These are phyloP conservation scores for Drosophila pseudotakahashii DNA, from an alignment of 2,888 invertebrate species.

Conservation along the genomic window DNA sequence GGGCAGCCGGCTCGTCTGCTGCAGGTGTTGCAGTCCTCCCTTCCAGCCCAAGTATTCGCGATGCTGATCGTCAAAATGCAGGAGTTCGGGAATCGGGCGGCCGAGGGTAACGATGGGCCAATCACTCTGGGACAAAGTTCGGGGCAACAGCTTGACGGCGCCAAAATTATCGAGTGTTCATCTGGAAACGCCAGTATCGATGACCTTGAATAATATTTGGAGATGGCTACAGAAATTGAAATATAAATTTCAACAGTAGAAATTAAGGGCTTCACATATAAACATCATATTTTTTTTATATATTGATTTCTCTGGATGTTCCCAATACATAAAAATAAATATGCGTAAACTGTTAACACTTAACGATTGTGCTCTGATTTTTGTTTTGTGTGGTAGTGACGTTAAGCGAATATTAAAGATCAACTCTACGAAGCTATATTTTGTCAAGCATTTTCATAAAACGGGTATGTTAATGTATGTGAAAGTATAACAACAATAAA, in stretches of 20 bases:
- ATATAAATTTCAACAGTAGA: conserved; percentile 58
- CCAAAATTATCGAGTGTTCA: conserved; percentile 68
- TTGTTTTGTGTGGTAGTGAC: conserved; percentile 19
- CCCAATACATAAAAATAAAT: conserved; percentile 48
- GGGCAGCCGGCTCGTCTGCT: conserved; percentile 88
- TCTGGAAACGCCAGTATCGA: conserved; percentile 73
- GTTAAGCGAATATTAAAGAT: conserved; percentile 19
- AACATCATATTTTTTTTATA: conserved; percentile 40
- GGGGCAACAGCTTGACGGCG: conserved; percentile 60
- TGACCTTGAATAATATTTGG: conserved; percentile 81
- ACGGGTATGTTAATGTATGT: conserved; percentile 13
- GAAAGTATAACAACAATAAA: conserved; percentile 17
- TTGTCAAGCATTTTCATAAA: conserved; percentile 8
- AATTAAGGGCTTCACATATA: conserved; percentile 54
- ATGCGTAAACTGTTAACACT: conserved; percentile 46
- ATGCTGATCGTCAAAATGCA: conserved; percentile 90
- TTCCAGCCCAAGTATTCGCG: conserved; percentile 97
- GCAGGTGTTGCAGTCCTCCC: conserved; percentile 92
- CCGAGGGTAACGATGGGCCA: conserved; percentile 70
- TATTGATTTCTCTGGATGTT: conserved; percentile 53
- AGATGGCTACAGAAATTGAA: conserved; percentile 31
- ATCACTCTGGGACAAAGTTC: conserved; percentile 27
- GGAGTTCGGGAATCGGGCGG: conserved; percentile 82
- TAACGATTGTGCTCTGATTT: conserved; percentile 17
- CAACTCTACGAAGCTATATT: conserved; percentile 2